Evolutionary conservation across 2,888 invertebrate species (phyloP).

Genomic region (Mythimna pallens): DNA sequence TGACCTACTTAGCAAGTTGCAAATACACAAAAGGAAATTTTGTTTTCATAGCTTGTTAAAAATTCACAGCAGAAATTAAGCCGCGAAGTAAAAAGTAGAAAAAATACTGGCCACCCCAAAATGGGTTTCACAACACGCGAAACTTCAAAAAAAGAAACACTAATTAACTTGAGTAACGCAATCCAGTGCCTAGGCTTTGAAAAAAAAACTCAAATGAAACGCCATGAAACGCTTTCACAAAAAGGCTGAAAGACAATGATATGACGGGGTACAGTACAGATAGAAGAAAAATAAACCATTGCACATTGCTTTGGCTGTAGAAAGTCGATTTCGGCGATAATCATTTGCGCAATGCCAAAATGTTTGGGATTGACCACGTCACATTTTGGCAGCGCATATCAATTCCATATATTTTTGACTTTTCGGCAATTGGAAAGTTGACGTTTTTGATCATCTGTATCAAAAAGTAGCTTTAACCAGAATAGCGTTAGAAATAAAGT

Average conservation of each 20-base stretch:
- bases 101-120: slow-evolving; percentile 22
- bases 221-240: slow-evolving; percentile 19
- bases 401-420: too few species aligned
- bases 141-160: slow-evolving; percentile 31
- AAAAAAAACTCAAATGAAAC: slow-evolving; percentile 16
- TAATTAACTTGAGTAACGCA: slow-evolving; percentile 51
- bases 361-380: neutral
- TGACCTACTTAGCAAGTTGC: neutral
- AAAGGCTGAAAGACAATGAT: neutral
- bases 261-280: neutral
- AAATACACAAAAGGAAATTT: neutral
- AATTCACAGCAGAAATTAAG: slow-evolving; percentile 28
- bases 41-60: slow-evolving; percentile 25
- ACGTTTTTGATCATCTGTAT: too few species aligned
- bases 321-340: neutral
- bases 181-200: slow-evolving; percentile 10
- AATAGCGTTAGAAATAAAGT: too few species aligned
- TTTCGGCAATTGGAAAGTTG: too few species aligned
- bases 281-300: slow-evolving; percentile 4
- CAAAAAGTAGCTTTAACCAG: too few species aligned
- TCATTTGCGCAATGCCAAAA: neutral
- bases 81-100: slow-evolving; percentile 9
- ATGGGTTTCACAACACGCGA: slow-evolving; percentile 26
- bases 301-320: neutral
- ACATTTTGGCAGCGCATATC: neutral